phyloP scores from a whole-genome alignment of 1,140 invertebrate species.

The Leptoteleia sp. region DNA sequence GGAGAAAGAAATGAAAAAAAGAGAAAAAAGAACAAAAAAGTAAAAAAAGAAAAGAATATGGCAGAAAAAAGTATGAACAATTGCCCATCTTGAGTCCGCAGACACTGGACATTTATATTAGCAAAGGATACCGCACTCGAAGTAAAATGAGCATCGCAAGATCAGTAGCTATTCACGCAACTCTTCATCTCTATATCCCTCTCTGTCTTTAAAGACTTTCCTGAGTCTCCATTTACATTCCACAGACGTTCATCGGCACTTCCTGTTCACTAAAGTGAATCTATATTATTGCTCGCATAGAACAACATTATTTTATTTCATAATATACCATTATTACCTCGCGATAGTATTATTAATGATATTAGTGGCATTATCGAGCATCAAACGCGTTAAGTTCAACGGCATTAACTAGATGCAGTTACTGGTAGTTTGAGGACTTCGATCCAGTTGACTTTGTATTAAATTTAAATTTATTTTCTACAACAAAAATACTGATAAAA shows the following conservation, averaged over 20 bases:
- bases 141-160: conserved; percentile 25
- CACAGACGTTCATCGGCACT: conserved; percentile 46
- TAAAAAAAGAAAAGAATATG: too few species aligned
- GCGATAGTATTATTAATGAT: conserved; percentile 27
- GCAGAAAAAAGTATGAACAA: conserved; percentile 9
- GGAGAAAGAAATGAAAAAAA: neutral
- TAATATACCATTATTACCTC: conserved; percentile 25
- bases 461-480: too few species aligned
- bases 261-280: conserved; percentile 57
- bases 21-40: too few species aligned
- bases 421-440: too few species aligned
- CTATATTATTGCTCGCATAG: conserved; percentile 34
- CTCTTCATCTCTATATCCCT: conserved; percentile 22
- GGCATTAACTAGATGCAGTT: too few species aligned
- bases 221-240: conserved; percentile 65
- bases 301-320: conserved; percentile 32
- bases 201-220: conserved; percentile 51
- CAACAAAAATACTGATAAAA: too few species aligned
- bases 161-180: conserved; percentile 35
- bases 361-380: conserved; percentile 7
- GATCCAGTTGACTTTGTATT: too few species aligned
- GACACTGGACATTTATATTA: conserved; percentile 31
- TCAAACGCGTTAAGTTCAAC: conserved; percentile 17
- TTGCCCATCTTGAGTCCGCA: conserved; percentile 4
- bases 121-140: conserved; percentile 17